Conservation (phyloP, 2,113 vertebrate species). For the Plectropomus leopardus region DNA sequence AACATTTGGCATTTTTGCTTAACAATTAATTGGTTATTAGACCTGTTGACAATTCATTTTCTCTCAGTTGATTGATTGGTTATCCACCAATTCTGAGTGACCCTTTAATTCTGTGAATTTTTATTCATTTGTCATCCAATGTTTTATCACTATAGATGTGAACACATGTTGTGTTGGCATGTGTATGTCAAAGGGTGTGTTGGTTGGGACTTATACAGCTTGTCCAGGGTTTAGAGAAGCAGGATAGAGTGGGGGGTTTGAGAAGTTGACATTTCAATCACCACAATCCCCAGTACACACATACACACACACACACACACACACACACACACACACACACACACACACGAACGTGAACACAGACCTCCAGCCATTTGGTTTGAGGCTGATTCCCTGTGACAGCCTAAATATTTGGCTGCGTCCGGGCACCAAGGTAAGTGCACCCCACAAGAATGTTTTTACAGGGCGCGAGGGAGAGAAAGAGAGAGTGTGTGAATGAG, state of each 20-base stretch:
- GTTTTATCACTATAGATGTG: background rate
- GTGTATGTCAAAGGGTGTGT: background rate
- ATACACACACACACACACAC: background rate
- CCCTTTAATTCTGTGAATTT: background rate
- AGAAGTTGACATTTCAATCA: constrained; percentile 73
- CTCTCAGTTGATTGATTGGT: background rate
- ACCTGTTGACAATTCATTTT: background rate
- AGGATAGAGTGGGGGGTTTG: constrained; percentile 44
- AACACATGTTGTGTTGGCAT: background rate
- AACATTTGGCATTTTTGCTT: constrained; percentile 1
- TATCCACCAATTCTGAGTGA: background rate
- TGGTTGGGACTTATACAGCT: constrained; percentile 28
- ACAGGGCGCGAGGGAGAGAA: constrained; percentile 49
- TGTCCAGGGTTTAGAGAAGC: constrained; percentile 47
- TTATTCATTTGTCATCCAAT: background rate
- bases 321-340: background rate
- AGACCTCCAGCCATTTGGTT: constrained; percentile 76
- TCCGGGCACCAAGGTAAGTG: constrained; percentile 82
- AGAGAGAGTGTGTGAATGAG: background rate
- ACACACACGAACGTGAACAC: constrained; percentile 1
- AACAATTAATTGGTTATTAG: background rate
- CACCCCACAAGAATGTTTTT: constrained; percentile 80
- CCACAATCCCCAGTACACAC: constrained; percentile 56
- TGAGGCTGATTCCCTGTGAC: constrained; percentile 85
- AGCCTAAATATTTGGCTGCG: constrained; percentile 85